Percentiles rank a stretch among this genome's conserved stretches.
Conservation (phyloP, 2,888 invertebrate species). For the Ormyrus nitidulus region DNA sequence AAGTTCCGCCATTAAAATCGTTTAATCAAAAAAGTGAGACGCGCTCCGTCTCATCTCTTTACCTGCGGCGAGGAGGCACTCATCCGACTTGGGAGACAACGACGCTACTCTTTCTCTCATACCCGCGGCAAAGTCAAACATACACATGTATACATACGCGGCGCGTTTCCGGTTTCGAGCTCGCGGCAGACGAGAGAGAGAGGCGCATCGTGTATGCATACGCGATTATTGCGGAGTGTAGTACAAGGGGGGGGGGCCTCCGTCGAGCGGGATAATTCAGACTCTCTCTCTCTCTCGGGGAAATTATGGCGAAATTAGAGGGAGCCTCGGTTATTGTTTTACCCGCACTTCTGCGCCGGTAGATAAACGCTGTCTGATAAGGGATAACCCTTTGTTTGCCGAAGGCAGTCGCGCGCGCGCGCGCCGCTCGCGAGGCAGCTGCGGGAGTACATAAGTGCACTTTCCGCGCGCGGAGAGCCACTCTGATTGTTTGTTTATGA, state of each 20-base stretch:
- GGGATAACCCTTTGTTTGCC: conserved; percentile 53
- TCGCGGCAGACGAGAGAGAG: not conserved
- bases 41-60: conserved; percentile 24
- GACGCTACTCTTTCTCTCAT: conserved; percentile 19
- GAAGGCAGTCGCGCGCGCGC: conserved; percentile 44
- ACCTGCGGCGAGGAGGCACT: not conserved
- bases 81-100: conserved; percentile 17
- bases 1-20: not conserved
- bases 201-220: conserved; percentile 20
- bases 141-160: not conserved
- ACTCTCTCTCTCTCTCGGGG: conserved; percentile 22
- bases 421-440: not conserved
- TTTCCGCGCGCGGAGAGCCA: not conserved
- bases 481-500: conserved; percentile 43
- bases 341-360: conserved; percentile 47
- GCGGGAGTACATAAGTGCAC: not conserved
- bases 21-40: conserved; percentile 33
- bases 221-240: conserved; percentile 40
- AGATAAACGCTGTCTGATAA: conserved; percentile 53
- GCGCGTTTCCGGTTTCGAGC: conserved; percentile 42
- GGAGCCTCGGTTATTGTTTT: conserved; percentile 51
- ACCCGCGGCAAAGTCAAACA: conserved; percentile 13
- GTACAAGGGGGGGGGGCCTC: conserved; percentile 10
- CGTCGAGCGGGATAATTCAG: conserved; percentile 45
- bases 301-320: conserved; percentile 53